Percentiles rank a stretch among this genome's conserved stretches.
phyloP scores from a whole-genome alignment of 1,140 invertebrate species.

The Zaprionus camerounensis region DNA sequence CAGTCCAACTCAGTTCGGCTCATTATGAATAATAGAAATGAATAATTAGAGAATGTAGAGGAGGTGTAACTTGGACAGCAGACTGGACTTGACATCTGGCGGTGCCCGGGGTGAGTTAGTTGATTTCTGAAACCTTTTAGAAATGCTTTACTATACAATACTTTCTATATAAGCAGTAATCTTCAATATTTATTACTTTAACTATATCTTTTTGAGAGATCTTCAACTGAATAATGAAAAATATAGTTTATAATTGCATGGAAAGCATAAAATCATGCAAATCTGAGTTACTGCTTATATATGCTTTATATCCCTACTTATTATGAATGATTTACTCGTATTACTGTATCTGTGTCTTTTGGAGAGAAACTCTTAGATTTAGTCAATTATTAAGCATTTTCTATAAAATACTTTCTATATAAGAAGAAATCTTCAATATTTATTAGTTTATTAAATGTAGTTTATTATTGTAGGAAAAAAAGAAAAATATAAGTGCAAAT shows the following conservation, averaged over 20 bases:
- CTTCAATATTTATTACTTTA: background rate
- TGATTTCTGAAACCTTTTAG: background rate
- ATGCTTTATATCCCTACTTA: too few relatives aligned
- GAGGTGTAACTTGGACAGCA: background rate
- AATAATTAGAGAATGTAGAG: background rate
- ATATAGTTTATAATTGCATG: too few relatives aligned
- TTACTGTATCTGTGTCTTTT: too few relatives aligned
- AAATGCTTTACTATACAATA: background rate
- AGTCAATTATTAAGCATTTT: too few relatives aligned
- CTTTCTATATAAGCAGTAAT: background rate
- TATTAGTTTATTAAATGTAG: background rate
- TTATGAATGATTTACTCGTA: too few relatives aligned
- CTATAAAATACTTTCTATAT: background rate
- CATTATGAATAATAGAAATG: background rate
- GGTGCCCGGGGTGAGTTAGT: background rate
- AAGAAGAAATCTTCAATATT: background rate
- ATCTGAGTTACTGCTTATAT: too few relatives aligned
- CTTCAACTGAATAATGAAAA: too few relatives aligned
- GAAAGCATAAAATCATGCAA: too few relatives aligned
- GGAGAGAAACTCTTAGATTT: too few relatives aligned
- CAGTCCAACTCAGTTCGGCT: background rate
- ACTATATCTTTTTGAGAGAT: too few relatives aligned
- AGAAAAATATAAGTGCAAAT: too few relatives aligned
- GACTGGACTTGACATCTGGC: background rate
- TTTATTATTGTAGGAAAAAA: too few relatives aligned